Evolutionary conservation across 2,888 invertebrate genomes (phyloP).

Genomic region (Prosopocoilus inquinatus): DNA sequence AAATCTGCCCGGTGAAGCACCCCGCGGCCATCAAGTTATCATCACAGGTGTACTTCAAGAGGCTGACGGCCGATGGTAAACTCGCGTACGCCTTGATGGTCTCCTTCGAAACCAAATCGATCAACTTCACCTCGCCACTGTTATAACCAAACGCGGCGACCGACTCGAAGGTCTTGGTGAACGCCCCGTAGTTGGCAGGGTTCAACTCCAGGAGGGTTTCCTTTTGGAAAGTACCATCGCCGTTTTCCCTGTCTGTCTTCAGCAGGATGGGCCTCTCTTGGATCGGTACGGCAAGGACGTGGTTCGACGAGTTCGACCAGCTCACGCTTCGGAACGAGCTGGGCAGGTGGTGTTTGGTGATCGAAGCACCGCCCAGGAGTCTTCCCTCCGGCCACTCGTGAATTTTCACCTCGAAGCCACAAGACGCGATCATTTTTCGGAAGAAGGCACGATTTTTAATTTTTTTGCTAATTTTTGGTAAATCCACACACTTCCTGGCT

Average conservation of each 20-base stretch:
- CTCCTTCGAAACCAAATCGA: constrained; percentile 32
- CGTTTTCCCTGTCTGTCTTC: not conserved
- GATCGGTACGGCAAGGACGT: constrained; percentile 13
- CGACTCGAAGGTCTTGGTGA: constrained; percentile 31
- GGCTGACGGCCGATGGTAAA: constrained; percentile 32
- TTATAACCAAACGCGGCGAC: constrained; percentile 35
- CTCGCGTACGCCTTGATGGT: constrained; percentile 21
- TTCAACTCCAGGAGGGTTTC: constrained; percentile 8
- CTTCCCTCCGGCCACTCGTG: constrained; percentile 55
- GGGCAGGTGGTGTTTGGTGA: constrained; percentile 27
- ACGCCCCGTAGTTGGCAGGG: constrained; percentile 28
- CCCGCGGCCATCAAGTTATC: constrained; percentile 35
- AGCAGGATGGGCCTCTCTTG: constrained; percentile 10
- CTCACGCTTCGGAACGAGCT: constrained; percentile 34
- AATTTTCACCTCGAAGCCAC: constrained; percentile 57
- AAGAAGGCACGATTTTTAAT: not conserved
- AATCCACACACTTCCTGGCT: no score
- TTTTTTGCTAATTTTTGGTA: not conserved
- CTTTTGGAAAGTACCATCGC: not conserved
- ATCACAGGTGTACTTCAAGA: constrained; percentile 36
- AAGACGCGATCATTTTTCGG: constrained; percentile 54
- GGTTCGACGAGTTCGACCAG: constrained; percentile 39
- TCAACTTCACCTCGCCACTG: constrained; percentile 34
- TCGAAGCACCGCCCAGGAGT: constrained; percentile 36
- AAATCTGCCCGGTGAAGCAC: constrained; percentile 32